Evolutionary conservation across 2,797 vertebrate genomes (phyloP), one percentile per base, ranked within the genome.

Genomic region (Apogon hyalosoma): DNA sequence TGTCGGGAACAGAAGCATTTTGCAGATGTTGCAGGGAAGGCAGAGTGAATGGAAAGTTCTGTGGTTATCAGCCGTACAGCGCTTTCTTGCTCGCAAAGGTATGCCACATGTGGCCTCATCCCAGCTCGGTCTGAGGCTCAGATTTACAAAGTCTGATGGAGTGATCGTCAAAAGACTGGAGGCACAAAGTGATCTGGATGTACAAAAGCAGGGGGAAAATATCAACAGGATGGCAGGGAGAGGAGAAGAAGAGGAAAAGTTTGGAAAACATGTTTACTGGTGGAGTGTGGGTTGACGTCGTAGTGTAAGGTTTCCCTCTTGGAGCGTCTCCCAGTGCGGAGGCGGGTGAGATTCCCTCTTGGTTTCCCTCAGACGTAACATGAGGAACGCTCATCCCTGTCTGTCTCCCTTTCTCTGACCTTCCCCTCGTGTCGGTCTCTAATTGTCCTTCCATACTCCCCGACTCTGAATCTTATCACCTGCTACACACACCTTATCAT

Each of bases 221-320:
- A 79, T 63, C n/a, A 49, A 39, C n/a, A 66, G 41, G 21, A 19
- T 51, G 42, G 21, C 19, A 41, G 39, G 69, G 38, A 36, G 45
- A 43, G 41, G 39, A 36, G 33, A 45, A 49, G 64, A 78, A 42
- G 56, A 66, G 63, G 67, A 77, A 70, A 91, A 90, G 89, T 91
- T 93, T 93, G 94, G 94, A 95, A 96, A 97, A 96, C 94, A 95
- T 96, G 95, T 97, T 96, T 96, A 96, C 94, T 92, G 78, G 91
- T 89, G 89, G 89, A 93, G 86, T 69, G 45, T 75, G 70, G 87
- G 89, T 93, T 96, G 94, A 95, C 91, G 91, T 95, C 91, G 93
- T 85, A 92, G 92, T 95, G 93, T 96, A 93, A 96, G 95, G 95
- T 96, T 96, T 96, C 95, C 95, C 95, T 94, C 93, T 87, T 95